Percentiles rank a stretch among this genome's conserved stretches.
Conservation (phyloP, 2,113 vertebrate genomes). For the Callorhinus ursinus region DNA sequence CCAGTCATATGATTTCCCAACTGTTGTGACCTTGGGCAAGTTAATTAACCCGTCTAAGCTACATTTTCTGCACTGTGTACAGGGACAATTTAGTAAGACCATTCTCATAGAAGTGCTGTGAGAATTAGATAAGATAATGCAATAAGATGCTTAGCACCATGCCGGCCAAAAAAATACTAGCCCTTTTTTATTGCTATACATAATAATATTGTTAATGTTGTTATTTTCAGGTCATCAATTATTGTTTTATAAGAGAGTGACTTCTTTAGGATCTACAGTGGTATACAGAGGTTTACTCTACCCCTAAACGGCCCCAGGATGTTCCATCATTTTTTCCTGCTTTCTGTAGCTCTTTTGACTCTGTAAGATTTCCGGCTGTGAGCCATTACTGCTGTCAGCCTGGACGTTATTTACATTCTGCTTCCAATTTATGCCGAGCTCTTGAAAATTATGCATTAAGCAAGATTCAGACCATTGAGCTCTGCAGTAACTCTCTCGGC, state of each 20-base stretch:
- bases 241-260: not conserved
- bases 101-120: not conserved
- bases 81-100: not conserved
- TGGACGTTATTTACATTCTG: not conserved
- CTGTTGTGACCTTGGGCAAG: conserved; percentile 30
- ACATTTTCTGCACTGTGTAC: not conserved
- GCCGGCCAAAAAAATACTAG: not conserved
- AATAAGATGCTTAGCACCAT: not conserved
- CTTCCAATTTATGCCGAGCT: not conserved
- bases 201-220: not conserved
- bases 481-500: conserved; percentile 65
- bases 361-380: not conserved
- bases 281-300: not conserved
- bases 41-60: conserved; percentile 50
- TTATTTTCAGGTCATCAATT: not conserved
- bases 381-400: not conserved
- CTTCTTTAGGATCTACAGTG: not conserved
- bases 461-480: not conserved
- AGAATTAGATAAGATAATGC: conserved; percentile 31
- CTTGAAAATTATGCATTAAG: not conserved
- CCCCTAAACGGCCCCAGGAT: not conserved
- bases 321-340: not conserved
- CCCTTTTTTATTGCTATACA: not conserved
- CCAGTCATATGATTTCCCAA: not conserved
- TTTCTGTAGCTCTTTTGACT: not conserved